Evolutionary conservation across 2,797 vertebrate genomes (phyloP), one percentile per base, ranked within the genome.

Genomic region (Pempheris klunzingeri): DNA sequence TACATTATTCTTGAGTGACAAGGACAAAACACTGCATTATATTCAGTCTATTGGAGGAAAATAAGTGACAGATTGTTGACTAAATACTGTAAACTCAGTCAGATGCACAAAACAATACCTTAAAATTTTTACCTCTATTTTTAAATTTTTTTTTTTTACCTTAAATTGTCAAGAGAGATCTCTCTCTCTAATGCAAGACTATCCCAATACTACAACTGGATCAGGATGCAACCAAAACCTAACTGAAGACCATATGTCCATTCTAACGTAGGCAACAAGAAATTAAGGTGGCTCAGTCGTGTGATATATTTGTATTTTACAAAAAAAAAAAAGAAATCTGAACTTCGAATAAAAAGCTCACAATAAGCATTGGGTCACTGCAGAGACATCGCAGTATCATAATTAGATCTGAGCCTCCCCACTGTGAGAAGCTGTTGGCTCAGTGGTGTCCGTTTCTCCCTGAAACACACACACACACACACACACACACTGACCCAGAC

Each of bases 341-440:
- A 47, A 18, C 14, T 66, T 57, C 26, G 18, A 9, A 57, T 52
- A 59, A 47, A 64, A 26, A 9, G 22, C 24, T 76, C 14, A 39
- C 17, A 7, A 54, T 54, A 44, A 47, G 11, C 38, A 1, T 11
- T 38, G 50, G 43, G 41, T 81, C 41, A 38, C 39, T 50, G 13
- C 63, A 36, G 57, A 53, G 22, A 53, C 30, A 52, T 34, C 11
- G 47, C 26, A 43, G 32, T 3, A 10, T 3, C 14, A 20, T 61
- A 53, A 38, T 61, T 58, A 77, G 38, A 79, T 68, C 47, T 60
- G 15, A 77, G 55, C 24, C 44, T 73, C 3, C 53, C 47, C 2
- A 18, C 39, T 74, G 73, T 59, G 69, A 77, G 61, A 71, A 53
- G 10, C 30, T 71, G 36, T 55, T 55, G 67, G 14, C 62, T 39